Conservation (phyloP, 2,888 invertebrate species). For the Dynastes tityus region DNA sequence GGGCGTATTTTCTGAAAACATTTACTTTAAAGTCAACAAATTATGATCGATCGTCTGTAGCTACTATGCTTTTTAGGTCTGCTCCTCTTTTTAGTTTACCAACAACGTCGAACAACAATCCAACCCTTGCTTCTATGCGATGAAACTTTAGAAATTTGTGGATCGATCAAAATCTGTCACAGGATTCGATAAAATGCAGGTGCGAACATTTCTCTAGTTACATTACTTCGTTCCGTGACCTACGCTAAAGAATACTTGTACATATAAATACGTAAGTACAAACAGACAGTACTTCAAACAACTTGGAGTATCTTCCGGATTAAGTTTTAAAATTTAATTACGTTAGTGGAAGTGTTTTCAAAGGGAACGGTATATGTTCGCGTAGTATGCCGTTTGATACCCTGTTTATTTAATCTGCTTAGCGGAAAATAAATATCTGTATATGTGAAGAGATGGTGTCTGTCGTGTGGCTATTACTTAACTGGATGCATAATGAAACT, state of each 20-base stretch:
- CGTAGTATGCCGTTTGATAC: no score
- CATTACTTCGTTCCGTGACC: neutral
- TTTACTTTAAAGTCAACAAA: constrained; percentile 1
- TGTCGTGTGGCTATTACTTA: no score
- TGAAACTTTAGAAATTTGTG: neutral
- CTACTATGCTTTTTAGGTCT: neutral
- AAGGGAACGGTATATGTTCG: no score
- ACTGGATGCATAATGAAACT: no score
- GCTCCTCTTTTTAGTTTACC: no score
- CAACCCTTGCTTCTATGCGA: constrained; percentile 9
- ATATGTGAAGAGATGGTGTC: no score
- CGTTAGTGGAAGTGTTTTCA: neutral
- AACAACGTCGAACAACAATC: neutral
- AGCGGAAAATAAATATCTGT: no score
- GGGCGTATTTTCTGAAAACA: neutral
- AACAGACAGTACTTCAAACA: no score
- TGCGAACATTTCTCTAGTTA: constrained; percentile 8
- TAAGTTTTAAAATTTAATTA: neutral
- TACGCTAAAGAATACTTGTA: neutral
- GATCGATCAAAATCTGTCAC: constrained; percentile 15
- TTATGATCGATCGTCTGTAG: neutral
- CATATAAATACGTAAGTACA: neutral
- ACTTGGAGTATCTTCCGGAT: neutral
- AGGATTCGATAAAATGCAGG: neutral
- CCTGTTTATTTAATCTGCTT: no score